Evolutionary conservation across 2,113 vertebrate genomes (phyloP).

Genomic region (Malurus alboscapulatus): DNA sequence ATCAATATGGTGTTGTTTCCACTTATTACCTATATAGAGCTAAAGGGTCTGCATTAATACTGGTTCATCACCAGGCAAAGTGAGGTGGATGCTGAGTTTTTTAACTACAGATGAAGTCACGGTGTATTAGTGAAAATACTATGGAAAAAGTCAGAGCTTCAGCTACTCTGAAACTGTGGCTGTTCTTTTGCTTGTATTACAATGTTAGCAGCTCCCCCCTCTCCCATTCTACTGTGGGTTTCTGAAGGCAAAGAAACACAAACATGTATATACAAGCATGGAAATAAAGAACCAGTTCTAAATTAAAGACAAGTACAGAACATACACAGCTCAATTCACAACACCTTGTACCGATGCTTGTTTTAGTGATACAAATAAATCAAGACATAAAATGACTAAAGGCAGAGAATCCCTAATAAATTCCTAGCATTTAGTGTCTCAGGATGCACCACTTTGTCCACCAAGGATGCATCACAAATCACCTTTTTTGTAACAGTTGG

Average conservation of each 20-base stretch:
- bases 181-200: neutral
- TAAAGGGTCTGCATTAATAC: neutral
- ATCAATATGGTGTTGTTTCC: neutral
- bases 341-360: neutral
- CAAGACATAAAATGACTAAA: neutral
- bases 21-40: neutral
- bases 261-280: neutral
- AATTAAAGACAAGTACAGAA: neutral
- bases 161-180: neutral
- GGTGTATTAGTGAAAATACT: neutral
- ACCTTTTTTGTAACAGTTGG: neutral
- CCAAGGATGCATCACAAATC: neutral
- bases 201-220: neutral
- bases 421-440: neutral
- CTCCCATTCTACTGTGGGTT: neutral
- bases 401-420: neutral
- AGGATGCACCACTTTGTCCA: neutral
- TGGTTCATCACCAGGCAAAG: neutral
- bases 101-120: neutral
- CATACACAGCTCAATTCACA: neutral
- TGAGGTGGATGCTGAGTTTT: neutral
- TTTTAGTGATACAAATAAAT: neutral
- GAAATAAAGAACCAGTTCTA: neutral
- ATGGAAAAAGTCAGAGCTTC: neutral
- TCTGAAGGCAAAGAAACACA: neutral